These are phyloP conservation scores for Phataginus tricuspis DNA, from an alignment of 2,797 vertebrate genomes.

Conservation along the genomic window DNA sequence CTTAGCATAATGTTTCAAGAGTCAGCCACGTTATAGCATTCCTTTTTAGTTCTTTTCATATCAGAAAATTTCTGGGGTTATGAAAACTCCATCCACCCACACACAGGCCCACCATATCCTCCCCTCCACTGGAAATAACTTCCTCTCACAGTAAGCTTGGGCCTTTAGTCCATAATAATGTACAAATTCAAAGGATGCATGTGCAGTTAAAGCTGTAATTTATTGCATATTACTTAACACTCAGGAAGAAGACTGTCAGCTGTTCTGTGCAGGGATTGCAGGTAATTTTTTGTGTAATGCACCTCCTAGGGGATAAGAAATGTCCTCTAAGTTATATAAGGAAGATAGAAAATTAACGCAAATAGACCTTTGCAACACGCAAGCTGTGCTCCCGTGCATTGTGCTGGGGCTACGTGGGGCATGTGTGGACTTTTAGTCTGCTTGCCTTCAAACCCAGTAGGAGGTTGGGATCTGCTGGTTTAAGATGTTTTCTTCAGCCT, in stretches of 20 bases:
- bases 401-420: background rate
- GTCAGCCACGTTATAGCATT: background rate
- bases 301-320: background rate
- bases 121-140: background rate
- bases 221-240: background rate
- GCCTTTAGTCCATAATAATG: background rate
- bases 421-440: background rate
- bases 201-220: slow-evolving; percentile 16
- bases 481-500: background rate
- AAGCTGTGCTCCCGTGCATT: background rate
- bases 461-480: background rate
- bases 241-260: background rate
- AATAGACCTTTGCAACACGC: background rate
- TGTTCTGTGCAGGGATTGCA: background rate
- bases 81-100: background rate
- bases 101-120: background rate
- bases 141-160: slow-evolving; percentile 1
- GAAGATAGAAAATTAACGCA: background rate
- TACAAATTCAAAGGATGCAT: background rate
- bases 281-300: background rate
- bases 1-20: background rate
- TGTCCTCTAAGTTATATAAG: slow-evolving; percentile 1
- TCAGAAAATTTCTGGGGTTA: background rate
- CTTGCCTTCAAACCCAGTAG: background rate
- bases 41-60: slow-evolving; percentile 45